Conservation (phyloP, 2,888 invertebrate species). For the Gryllus longicercus region DNA sequence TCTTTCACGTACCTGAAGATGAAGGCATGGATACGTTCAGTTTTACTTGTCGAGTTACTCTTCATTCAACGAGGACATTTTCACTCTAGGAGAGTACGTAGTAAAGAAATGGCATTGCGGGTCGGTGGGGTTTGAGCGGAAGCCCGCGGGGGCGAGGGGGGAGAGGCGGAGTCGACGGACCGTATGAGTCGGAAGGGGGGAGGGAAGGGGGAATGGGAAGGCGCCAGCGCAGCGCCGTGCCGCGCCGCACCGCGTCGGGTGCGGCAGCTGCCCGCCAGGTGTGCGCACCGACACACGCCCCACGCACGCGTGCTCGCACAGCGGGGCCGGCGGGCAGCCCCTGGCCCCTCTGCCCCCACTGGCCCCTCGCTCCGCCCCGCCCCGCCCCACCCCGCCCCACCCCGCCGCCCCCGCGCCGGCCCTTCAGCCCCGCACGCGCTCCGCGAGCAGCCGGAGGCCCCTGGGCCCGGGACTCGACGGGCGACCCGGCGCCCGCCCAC, state of each 20-base stretch:
- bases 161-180: not conserved
- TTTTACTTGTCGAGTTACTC: too few species aligned
- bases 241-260: not conserved
- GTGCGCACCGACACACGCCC: not conserved
- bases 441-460: too few species aligned
- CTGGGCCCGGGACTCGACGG: too few species aligned
- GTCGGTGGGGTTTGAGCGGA: not conserved
- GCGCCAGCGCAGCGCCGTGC: not conserved
- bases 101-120: not conserved
- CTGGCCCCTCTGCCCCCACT: not conserved
- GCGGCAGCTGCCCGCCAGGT: not conserved
- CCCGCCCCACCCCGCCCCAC: too few species aligned
- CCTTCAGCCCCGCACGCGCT: too few species aligned
- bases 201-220: not conserved
- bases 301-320: not conserved
- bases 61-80: too few species aligned
- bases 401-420: too few species aligned
- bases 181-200: not conserved
- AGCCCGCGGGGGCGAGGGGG: not conserved
- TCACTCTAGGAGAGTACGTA: too few species aligned
- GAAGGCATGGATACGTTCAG: too few species aligned
- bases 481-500: too few species aligned
- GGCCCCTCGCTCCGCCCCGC: too few species aligned
- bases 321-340: not conserved
- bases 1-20: too few species aligned